phyloP scores from a whole-genome alignment of 2,797 vertebrate species.

The Limosa lapponica region DNA sequence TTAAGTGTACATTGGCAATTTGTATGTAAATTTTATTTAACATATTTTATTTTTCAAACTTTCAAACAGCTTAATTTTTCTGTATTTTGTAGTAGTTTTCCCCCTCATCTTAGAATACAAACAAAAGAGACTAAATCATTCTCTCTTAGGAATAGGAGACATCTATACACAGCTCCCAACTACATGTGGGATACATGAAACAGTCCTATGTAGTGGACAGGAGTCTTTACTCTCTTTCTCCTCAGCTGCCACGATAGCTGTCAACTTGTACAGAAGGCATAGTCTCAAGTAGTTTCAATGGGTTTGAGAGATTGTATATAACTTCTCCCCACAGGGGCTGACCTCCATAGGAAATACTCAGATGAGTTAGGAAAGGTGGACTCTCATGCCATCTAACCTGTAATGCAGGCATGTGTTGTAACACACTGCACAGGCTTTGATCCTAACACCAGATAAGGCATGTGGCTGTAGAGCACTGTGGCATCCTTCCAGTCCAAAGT shows the following conservation, averaged over 20 bases:
- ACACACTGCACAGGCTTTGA: neutral
- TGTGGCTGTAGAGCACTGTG: neutral
- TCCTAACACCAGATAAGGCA: neutral
- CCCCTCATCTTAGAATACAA: neutral
- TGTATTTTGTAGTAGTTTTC: neutral
- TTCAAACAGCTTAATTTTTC: neutral
- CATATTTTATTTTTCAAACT: neutral
- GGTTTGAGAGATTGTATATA: neutral
- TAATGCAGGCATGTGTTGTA: neutral
- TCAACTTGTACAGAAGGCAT: neutral
- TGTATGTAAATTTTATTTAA: neutral
- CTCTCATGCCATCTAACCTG: neutral
- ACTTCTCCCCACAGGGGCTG: neutral
- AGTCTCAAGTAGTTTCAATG: neutral
- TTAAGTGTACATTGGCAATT: neutral
- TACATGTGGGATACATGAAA: neutral
- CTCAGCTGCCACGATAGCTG: neutral
- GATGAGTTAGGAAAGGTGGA: neutral
- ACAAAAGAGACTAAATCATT: neutral
- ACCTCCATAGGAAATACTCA: neutral
- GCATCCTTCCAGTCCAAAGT: neutral
- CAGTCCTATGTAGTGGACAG: accelerated
- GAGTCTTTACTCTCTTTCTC: neutral
- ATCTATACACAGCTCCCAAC: neutral
- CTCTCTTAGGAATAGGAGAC: neutral